Evolutionary conservation across 35 echinoderm and acorn worm genomes (phyloP).

Genomic region (Acanthaster planci): DNA sequence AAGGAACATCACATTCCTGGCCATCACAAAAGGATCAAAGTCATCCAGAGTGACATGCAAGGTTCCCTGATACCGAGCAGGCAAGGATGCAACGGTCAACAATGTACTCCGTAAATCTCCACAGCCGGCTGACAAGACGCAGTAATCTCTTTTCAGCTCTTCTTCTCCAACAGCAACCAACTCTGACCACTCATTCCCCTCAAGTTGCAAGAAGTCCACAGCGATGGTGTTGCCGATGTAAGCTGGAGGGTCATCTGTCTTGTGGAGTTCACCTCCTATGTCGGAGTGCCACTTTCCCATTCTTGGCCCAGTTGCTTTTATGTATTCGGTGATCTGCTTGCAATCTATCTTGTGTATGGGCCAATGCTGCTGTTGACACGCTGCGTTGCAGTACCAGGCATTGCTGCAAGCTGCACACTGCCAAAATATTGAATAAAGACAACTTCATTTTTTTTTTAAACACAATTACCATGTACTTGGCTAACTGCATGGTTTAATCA

Average conservation of each 20-base stretch:
- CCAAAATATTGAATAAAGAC: background rate
- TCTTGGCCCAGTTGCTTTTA: background rate
- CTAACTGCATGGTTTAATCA: too few relatives aligned
- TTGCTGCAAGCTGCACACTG: constrained; percentile 39
- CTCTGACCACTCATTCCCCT: constrained; percentile 47
- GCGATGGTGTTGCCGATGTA: constrained; percentile 70
- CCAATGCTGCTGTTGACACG: constrained; percentile 22
- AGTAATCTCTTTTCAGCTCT: constrained; percentile 7
- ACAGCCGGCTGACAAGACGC: constrained; percentile 46
- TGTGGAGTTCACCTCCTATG: background rate
- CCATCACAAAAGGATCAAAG: constrained; percentile 58
- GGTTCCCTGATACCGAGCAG: constrained; percentile 48
- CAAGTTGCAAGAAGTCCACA: constrained; percentile 57
- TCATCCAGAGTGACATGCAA: constrained; percentile 49
- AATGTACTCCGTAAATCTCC: constrained; percentile 58
- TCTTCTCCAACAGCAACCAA: background rate
- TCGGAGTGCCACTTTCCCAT: background rate
- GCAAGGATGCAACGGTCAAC: constrained; percentile 56
- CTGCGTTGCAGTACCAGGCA: constrained; percentile 36
- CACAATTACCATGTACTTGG: too few relatives aligned
- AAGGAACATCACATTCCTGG: constrained; percentile 59
- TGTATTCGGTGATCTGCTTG: background rate
- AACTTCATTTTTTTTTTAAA: too few relatives aligned
- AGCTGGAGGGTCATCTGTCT: background rate
- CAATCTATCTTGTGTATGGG: constrained; percentile 17